A percentile compares a stretch with the other conserved stretches of the same genome.
Evolutionary conservation across 2,113 vertebrate species (phyloP).

Genomic region (Dissostichus mawsoni): DNA sequence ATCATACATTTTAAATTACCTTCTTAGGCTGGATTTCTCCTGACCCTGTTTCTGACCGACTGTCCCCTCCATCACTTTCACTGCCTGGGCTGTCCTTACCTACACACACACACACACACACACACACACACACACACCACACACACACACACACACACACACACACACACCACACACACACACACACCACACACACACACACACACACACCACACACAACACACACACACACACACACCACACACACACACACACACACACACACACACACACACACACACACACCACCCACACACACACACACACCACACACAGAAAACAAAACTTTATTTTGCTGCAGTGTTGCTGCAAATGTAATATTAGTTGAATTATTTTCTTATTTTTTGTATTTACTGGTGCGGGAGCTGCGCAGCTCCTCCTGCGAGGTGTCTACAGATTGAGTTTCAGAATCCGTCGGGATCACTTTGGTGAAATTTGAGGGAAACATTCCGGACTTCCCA

Average conservation of each 20-base stretch:
- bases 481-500: constrained; percentile 97
- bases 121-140: constrained; percentile 15
- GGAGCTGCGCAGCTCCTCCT: constrained; percentile 87
- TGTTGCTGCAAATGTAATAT: background rate
- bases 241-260: constrained; percentile 16
- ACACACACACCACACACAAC: constrained; percentile 51
- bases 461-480: constrained; percentile 98
- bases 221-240: constrained; percentile 27
- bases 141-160: constrained; percentile 56
- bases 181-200: constrained; percentile 52
- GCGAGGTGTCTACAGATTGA: constrained; percentile 84
- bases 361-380: background rate
- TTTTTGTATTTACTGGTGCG: constrained; percentile 88
- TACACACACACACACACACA: constrained; percentile 70
- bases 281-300: constrained; percentile 55
- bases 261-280: constrained; percentile 47
- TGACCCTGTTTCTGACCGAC: constrained; percentile 91
- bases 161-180: background rate
- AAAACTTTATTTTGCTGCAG: background rate
- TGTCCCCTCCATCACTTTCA: constrained; percentile 94
- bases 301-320: background rate
- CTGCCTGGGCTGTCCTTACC: constrained; percentile 95
- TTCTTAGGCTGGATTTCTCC: constrained; percentile 96
- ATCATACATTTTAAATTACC: constrained; percentile 51
- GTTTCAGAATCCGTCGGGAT: constrained; percentile 82